phyloP scores from a whole-genome alignment of 2,888 invertebrate genomes.

The Palloptera scutellata region DNA sequence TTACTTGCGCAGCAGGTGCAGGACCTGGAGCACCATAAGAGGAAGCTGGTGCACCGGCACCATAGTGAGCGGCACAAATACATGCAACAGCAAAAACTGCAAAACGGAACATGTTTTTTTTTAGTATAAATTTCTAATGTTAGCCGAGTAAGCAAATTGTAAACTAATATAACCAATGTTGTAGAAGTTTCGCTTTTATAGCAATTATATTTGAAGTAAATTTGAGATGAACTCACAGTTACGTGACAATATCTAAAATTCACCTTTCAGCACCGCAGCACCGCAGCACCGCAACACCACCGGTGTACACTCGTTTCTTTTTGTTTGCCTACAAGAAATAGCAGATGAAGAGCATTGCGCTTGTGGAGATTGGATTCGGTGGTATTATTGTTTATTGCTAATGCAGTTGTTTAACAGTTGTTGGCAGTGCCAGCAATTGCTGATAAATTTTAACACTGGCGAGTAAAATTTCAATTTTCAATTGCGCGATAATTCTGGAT shows the following conservation, averaged over 20 bases:
- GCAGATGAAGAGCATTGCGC: too few relatives aligned
- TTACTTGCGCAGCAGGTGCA: neutral
- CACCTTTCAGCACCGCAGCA: neutral
- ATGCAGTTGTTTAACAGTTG: too few relatives aligned
- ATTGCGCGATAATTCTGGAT: too few relatives aligned
- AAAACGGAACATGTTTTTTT: conserved; percentile 38
- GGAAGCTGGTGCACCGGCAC: conserved; percentile 4
- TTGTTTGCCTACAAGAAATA: too few relatives aligned
- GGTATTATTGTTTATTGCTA: too few relatives aligned
- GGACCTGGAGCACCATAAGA: conserved; percentile 13
- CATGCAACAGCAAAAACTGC: conserved; percentile 42
- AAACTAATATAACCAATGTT: conserved; percentile 52
- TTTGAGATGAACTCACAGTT: conserved; percentile 41
- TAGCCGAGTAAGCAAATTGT: conserved; percentile 47
- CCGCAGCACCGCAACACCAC: neutral
- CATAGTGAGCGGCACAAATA: conserved; percentile 20
- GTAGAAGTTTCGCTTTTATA: conserved; percentile 57
- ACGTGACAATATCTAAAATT: conserved; percentile 55
- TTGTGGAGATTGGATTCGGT: too few relatives aligned
- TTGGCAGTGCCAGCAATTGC: too few relatives aligned
- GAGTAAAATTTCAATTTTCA: too few relatives aligned
- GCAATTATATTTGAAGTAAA: conserved; percentile 43
- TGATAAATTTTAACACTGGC: too few relatives aligned
- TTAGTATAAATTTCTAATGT: conserved; percentile 39
- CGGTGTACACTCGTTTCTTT: neutral